Evolutionary conservation across 2,113 vertebrate genomes (phyloP).

Genomic region (Zosterops borbonicus): DNA sequence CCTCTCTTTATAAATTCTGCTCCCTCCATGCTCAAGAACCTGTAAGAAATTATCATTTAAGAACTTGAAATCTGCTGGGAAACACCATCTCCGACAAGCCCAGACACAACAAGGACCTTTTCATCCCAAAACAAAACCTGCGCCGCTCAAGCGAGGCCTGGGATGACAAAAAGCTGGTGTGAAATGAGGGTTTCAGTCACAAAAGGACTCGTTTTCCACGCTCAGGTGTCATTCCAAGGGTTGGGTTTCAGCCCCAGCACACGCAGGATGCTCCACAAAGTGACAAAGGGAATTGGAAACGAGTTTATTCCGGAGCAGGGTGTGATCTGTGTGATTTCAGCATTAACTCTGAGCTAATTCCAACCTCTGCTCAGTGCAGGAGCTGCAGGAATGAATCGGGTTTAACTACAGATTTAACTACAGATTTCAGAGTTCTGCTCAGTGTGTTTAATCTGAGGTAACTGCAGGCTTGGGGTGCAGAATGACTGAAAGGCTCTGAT

Average conservation of each 20-base stretch:
- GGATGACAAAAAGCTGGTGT: background rate
- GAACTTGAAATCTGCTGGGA: background rate
- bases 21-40: background rate
- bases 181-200: background rate
- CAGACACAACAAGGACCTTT: accelerated
- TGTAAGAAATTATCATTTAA: accelerated
- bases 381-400: too few relatives aligned
- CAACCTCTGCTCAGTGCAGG: too few relatives aligned
- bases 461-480: too few relatives aligned
- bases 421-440: too few relatives aligned
- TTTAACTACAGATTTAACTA: too few relatives aligned
- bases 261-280: too few relatives aligned
- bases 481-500: too few relatives aligned
- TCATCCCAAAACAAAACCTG: background rate
- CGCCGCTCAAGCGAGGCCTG: accelerated
- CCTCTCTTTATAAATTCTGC: background rate
- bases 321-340: too few relatives aligned
- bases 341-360: too few relatives aligned
- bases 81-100: too few relatives aligned
- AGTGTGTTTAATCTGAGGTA: too few relatives aligned
- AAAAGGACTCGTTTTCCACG: background rate
- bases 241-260: background rate
- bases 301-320: background rate
- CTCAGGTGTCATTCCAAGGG: background rate
- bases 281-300: background rate